Evolutionary conservation across 1,140 invertebrate species (phyloP), one percentile per base, ranked within the genome.

Genomic region (Lepidurus packardi): DNA sequence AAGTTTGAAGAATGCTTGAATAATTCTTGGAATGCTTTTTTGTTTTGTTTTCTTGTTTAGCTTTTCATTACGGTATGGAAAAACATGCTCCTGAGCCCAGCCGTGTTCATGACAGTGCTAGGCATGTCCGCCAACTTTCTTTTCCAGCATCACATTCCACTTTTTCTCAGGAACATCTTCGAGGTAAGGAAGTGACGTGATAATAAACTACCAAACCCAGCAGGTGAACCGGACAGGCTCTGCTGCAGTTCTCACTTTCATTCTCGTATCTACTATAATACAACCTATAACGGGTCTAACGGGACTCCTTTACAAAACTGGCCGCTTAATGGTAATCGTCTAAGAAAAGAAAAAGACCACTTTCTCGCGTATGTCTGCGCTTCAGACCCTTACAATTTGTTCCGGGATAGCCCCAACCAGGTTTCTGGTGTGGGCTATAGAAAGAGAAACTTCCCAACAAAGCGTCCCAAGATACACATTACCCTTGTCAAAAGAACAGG

Each of bases 61-160:
- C 11, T 77, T n/a, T 77, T 77, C 44, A 47, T 77, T 34, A 44
- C 43, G 3, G 76, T 82, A 1, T 79, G 85, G 3, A 84, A 84
- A 79, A 85, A 85, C 21, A 84, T 88, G 11, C 45, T 87, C 9
- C 78, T 82, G 1, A 89, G 89, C 81, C 88, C 88, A 1, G 85
- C 88, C 43, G 85, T 89, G 7, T 82, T 87, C 53, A 87, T 88
- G 86, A 88, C 88, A 5, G 74, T 85, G 6, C 79, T 87, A 24
- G 88, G 88, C 1, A 83, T 89, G 10, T 76, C 84, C 16, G 86
- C 84, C 5, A 89, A 89, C 81, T 83, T 88, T 73, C 75, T 85
- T 10, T 87, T 87, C 79, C 78, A 84, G 1, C 83, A 85, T 47
- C 81, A 83, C 9, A 75, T 88, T 7, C 88, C 88, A 7, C 44